Base-by-base conservation (phyloP, 2,113 vertebrate genomes). In the Kryptolebias marmoratus region DNA sequence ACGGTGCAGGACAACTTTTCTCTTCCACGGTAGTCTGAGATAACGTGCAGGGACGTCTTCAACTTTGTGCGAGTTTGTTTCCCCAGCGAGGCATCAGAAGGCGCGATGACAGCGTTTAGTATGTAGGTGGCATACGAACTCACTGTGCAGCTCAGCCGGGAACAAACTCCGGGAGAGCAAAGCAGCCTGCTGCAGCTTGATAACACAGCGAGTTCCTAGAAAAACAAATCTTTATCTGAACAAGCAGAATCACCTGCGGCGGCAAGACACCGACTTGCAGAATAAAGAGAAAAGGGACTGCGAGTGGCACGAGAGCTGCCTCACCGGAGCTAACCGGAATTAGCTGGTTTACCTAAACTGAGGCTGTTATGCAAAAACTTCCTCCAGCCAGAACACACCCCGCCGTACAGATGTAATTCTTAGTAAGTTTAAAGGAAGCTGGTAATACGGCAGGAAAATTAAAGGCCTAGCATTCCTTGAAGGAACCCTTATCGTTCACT, bases 221-320 rank as follows among this genome's bases (percentile, higher is more conserved):
- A 73, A 85, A 86, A 85, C 72, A 72, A 80, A 85, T 68, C 75
- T 73, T 63, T 15, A 87, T 81, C 87, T 89, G 68, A 79, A 87
- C 82, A 73, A 66, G 83, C 74, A 53, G 48, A 0, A 54, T 83
- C 62, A 66, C 76, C 77, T 5, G n/a, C 42, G 68, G 87, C 78
- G n/a, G 76, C 73, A 82, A 87, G 85, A 76, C 84, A 82, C 68
- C 77, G 86, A 79, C 84, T 70, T 48, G 69, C 81, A 89, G 87
- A 90, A 68, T 77, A 80, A 85, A 86, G 77, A 73, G 77, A 83
- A 87, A 76, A 83, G 82, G 50, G 18, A 56, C 71, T 31, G 81
- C 62, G 68, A 61, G 48, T 67, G 66, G 64, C 49, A 56, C 62
- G 81, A 77, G 72, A 74, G 8, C 54, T 31, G 74, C 48, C 45